Conservation (phyloP, 1,140 invertebrate species). For the Papilio aristodemus region DNA sequence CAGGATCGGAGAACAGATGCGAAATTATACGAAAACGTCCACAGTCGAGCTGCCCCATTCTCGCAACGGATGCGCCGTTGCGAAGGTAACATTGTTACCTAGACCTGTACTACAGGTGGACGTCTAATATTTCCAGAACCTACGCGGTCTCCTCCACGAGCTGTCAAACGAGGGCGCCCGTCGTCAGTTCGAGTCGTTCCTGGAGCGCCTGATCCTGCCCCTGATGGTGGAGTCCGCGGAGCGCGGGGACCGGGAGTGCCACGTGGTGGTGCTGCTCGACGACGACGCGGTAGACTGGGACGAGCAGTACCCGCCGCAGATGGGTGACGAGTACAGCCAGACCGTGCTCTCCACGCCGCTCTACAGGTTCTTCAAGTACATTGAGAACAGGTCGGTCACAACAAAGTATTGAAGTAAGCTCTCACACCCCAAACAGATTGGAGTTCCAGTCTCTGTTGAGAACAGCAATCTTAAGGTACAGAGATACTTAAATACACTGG, state of each 20-base stretch:
- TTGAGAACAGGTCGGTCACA: conserved; percentile 91
- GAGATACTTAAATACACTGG: no score
- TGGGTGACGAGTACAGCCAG: conserved; percentile 99
- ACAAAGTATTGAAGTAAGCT: neutral
- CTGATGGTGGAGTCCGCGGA: conserved; percentile 96
- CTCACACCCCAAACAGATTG: no score
- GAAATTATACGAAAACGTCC: no score
- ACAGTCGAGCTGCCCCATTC: no score
- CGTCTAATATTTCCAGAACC: conserved; percentile 81
- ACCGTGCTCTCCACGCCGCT: conserved; percentile 92
- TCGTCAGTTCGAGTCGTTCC: conserved; percentile 96
- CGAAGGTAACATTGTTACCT: no score
- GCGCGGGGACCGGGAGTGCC: conserved; percentile 92
- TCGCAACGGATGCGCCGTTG: no score
- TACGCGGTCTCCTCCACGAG: conserved; percentile 97
- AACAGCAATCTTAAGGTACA: no score
- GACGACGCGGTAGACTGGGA: conserved; percentile 99
- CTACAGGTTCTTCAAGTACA: conserved; percentile 99
- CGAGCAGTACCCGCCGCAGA: conserved; percentile 98
- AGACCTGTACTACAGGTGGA: conserved; percentile 70
- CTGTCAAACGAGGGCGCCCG: conserved; percentile 99
- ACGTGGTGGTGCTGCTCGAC: conserved; percentile 97
- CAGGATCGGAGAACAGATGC: no score
- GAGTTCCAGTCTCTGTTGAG: no score
- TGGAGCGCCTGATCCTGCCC: conserved; percentile 97